phyloP scores from a whole-genome alignment of 2,888 invertebrate species.

The Apodemia duryi region DNA sequence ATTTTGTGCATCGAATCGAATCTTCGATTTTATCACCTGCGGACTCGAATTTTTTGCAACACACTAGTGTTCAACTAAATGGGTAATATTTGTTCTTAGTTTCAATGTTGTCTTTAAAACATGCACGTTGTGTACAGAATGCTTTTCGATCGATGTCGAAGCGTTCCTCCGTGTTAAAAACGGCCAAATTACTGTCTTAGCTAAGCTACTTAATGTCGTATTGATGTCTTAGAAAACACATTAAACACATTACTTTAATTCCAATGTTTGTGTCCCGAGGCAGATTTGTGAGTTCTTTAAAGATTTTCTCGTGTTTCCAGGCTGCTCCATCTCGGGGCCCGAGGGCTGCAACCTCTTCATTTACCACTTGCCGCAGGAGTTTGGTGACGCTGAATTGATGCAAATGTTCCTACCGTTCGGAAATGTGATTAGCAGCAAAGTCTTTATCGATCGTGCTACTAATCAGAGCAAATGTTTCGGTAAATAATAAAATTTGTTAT shows the following conservation, averaged over 20 bases:
- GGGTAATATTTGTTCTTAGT: constrained; percentile 10
- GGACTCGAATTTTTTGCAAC: background rate
- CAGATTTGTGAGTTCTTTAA: constrained; percentile 82
- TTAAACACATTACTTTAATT: constrained; percentile 20
- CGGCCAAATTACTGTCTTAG: background rate
- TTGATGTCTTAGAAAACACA: constrained; percentile 2
- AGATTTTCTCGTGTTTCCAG: constrained; percentile 87
- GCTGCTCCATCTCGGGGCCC: constrained; percentile 97
- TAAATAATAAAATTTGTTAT: constrained; percentile 72
- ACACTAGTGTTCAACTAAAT: constrained; percentile 8
- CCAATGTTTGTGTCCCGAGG: constrained; percentile 48
- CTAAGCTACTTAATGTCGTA: constrained; percentile 3
- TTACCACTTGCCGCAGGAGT: constrained; percentile 99
- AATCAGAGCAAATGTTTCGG: constrained; percentile 99
- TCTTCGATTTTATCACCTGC: background rate
- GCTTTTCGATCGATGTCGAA: constrained; percentile 15
- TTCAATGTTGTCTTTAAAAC: constrained; percentile 7
- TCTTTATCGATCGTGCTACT: constrained; percentile 99
- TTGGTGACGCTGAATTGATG: constrained; percentile 99
- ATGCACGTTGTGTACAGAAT: constrained; percentile 12
- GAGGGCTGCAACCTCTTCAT: constrained; percentile 99
- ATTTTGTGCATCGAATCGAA: no score
- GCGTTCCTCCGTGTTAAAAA: constrained; percentile 3
- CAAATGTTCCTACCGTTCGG: constrained; percentile 99
- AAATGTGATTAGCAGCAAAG: constrained; percentile 99